These are phyloP conservation scores for Pectinophora gossypiella DNA, from an alignment of 1,140 invertebrate genomes.

Conservation along the genomic window DNA sequence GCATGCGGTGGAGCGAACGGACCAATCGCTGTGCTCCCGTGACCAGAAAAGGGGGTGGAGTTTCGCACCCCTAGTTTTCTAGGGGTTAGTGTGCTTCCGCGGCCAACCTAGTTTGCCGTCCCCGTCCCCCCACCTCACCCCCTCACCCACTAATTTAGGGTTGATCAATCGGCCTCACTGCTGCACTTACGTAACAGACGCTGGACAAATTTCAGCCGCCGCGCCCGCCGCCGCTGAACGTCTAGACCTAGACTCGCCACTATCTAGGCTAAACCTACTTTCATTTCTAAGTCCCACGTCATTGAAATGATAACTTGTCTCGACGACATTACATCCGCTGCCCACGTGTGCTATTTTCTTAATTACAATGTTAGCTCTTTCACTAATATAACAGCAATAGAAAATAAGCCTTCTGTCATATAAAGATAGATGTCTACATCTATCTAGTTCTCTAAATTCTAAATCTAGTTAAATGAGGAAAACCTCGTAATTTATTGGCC, in stretches of 20 bases:
- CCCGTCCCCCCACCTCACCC: slow-evolving; percentile 38
- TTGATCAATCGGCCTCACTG: slow-evolving; percentile 65
- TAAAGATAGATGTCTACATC: too few relatives aligned
- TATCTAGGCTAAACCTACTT: not conserved
- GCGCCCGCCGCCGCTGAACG: not conserved
- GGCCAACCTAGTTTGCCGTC: slow-evolving; percentile 70
- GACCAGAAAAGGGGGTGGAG: slow-evolving; percentile 73
- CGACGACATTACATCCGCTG: too few relatives aligned
- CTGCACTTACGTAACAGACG: slow-evolving; percentile 50
- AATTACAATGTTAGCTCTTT: too few relatives aligned
- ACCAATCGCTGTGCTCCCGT: slow-evolving; percentile 69
- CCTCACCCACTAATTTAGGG: slow-evolving; percentile 70
- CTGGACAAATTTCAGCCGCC: slow-evolving; percentile 31
- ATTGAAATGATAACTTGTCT: too few relatives aligned
- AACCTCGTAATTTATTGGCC: not conserved
- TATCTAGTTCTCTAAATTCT: too few relatives aligned
- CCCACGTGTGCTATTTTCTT: too few relatives aligned
- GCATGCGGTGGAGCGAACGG: slow-evolving; percentile 53
- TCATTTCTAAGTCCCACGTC: too few relatives aligned
- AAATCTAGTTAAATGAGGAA: not conserved
- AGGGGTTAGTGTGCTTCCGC: slow-evolving; percentile 74
- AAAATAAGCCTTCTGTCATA: too few relatives aligned
- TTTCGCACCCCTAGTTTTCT: slow-evolving; percentile 74
- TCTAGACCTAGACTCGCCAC: not conserved
- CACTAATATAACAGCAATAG: too few relatives aligned